Percentiles rank a stretch among this genome's conserved stretches.
phyloP scores from a whole-genome alignment of 92 coral and sea anemone species.

The Muricea muricata region DNA sequence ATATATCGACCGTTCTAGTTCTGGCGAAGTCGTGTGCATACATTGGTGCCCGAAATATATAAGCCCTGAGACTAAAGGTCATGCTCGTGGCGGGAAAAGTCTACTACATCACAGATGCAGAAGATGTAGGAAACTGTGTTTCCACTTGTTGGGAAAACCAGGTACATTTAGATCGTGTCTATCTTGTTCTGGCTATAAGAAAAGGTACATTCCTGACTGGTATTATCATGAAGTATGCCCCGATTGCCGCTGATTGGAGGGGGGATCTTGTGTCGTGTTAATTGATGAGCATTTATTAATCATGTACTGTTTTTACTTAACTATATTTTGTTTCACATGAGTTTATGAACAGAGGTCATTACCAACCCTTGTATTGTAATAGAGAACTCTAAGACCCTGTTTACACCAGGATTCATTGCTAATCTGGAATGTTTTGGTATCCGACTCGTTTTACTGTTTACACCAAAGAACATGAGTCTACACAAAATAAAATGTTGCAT shows the following conservation, averaged over 20 bases:
- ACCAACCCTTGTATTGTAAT: no score
- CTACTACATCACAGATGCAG: conserved; percentile 58
- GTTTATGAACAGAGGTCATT: no score
- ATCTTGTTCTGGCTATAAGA: conserved; percentile 52
- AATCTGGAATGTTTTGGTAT: no score
- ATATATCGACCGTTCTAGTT: conserved; percentile 14
- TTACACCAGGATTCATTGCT: no score
- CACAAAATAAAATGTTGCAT: no score
- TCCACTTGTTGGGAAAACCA: conserved; percentile 61
- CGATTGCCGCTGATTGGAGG: conserved; percentile 26
- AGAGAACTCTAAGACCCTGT: no score
- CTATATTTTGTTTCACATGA: no score
- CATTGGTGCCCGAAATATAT: conserved; percentile 63
- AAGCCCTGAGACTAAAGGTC: conserved; percentile 47
- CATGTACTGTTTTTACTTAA: neutral
- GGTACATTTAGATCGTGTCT: conserved; percentile 56
- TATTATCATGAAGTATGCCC: conserved; percentile 59
- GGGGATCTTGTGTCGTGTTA: neutral
- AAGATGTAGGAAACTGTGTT: conserved; percentile 46
- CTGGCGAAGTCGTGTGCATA: conserved; percentile 38
- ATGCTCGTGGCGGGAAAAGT: conserved; percentile 58
- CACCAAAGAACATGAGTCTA: no score
- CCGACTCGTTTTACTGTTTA: no score
- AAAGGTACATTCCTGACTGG: conserved; percentile 55
- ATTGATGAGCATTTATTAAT: neutral